Base-by-base conservation (phyloP, 2,888 invertebrate genomes). In the Andrena fulva region DNA sequence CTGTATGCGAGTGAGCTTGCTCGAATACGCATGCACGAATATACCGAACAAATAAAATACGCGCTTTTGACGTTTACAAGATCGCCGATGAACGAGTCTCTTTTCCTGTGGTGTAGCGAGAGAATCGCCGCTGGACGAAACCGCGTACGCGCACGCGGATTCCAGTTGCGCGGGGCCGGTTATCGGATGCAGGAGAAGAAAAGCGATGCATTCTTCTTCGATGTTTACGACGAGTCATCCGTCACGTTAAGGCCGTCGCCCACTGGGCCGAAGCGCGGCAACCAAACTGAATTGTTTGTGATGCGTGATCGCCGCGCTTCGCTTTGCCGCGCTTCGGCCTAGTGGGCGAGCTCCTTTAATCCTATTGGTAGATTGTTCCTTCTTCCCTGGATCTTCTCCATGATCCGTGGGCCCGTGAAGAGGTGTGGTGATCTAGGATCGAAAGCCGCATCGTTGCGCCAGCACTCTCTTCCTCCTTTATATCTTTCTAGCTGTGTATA, bases 61-160 rank as follows among this genome's bases (percentile, higher is more conserved):
- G n/a, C 42, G 10, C 27, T 20, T 42, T 7, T 27, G n/a, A 42
- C n/a, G 29, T 67, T 12, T 73, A 29, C 48, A 16, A n/a, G 24
- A 69, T 29, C 20, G 5, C 8, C 54, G 12, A 63, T 71, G 16
- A 33, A 60, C 16, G 10, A 70, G n/a, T 69, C 59, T 42, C 24
- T n/a, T 62, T 12, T 5, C 50, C 42, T 24, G 20, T 10, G n/a
- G 10, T 42, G 56, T 24, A 6, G 42, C 31, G 56, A 54, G 56
- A 27, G 52, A 54, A 85, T 62, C 66, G 72, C 72, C 59, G 59
- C 59, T 68, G 70, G 35, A 81, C 70, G 76, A 86, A 86, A 84
- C 77, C 71, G 81, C 71, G 81, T 85, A 84, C 81, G 81, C 84
- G 82, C 84, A 77, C 74, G 70, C 63, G 62, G 31, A 68, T 56